Percentiles rank a stretch among this genome's conserved stretches.
Conservation (phyloP, 2,888 invertebrate species). For the Eupithecia centaureata region DNA sequence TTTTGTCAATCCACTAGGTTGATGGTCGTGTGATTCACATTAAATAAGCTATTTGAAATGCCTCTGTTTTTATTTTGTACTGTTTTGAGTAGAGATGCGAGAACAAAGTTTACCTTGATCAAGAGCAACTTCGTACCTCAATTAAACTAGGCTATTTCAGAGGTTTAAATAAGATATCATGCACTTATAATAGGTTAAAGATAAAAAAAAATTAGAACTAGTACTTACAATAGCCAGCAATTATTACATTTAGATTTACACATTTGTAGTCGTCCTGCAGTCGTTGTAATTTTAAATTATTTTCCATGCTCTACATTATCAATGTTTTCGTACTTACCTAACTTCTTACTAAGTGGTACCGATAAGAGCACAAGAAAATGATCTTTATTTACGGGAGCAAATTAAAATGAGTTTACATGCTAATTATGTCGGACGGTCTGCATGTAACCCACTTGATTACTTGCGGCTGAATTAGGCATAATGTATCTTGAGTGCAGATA, state of each 20-base stretch:
- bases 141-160: no score
- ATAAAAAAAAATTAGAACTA: background rate
- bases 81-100: no score
- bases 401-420: constrained; percentile 31
- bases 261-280: background rate
- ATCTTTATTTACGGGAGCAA: constrained; percentile 19
- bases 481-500: constrained; percentile 5
- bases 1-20: no score
- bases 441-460: constrained; percentile 16
- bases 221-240: background rate
- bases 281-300: background rate
- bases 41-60: no score
- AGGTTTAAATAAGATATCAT: no score
- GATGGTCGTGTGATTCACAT: no score
- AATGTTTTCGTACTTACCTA: constrained; percentile 4
- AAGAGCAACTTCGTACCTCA: no score
- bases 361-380: constrained; percentile 5
- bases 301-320: background rate
- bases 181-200: no score
- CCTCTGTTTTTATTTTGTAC: no score
- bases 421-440: constrained; percentile 29
- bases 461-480: constrained; percentile 2
- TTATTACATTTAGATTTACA: background rate
- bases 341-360: constrained; percentile 14
- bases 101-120: no score